A percentile compares a stretch with the other conserved stretches of the same genome.
These are phyloP conservation scores for Camponotus fellah DNA, from an alignment of 2,888 invertebrate species.

Conservation along the genomic window DNA sequence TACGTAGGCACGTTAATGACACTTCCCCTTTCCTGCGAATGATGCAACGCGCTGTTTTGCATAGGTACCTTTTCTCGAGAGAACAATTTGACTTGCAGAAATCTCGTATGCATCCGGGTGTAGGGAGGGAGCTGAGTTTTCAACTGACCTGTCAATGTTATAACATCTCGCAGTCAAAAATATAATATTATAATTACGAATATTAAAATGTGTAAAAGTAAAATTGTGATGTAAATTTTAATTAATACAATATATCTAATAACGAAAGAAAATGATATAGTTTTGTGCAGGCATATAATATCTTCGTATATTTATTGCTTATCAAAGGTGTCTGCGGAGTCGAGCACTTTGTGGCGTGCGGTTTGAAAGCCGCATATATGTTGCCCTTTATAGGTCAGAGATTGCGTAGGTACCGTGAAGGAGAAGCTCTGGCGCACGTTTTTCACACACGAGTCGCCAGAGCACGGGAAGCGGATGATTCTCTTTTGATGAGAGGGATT, in stretches of 20 bases:
- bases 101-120: conserved; percentile 6
- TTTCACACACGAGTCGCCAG: conserved; percentile 34
- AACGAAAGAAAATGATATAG: neutral
- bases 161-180: neutral
- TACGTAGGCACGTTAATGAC: conserved; percentile 63
- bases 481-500: conserved; percentile 70
- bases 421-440: conserved; percentile 4
- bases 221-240: neutral
- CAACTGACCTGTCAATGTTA: neutral
- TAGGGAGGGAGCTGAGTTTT: neutral
- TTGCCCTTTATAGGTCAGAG: conserved; percentile 72
- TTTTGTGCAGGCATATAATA: neutral
- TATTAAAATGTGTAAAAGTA: neutral
- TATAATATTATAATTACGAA: neutral
- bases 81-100: conserved; percentile 16
- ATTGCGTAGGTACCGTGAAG: conserved; percentile 53
- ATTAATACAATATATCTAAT: neutral
- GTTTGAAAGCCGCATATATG: neutral
- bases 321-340: neutral
- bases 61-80: neutral
- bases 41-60: conserved; percentile 59
- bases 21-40: conserved; percentile 44
- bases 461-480: conserved; percentile 51
- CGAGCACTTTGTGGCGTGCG: neutral
- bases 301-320: neutral